Percentiles rank a stretch among this genome's conserved stretches.
These are phyloP conservation scores for Neoarius graeffei DNA, from an alignment of 2,113 vertebrate species.

Conservation along the genomic window DNA sequence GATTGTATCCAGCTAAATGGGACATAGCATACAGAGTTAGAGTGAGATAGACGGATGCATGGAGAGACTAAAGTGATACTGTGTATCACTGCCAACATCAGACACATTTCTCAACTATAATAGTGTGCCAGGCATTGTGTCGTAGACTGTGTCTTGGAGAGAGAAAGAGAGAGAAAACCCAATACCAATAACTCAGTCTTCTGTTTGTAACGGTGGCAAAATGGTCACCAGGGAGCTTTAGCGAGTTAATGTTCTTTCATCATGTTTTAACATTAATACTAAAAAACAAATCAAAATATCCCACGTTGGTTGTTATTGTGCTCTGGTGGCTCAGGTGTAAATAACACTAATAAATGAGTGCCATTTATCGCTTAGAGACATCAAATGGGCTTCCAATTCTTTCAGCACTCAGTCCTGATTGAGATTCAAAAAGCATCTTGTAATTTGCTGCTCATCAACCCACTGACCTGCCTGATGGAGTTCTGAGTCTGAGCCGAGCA, in stretches of 20 bases:
- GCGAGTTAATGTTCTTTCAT: too few relatives aligned
- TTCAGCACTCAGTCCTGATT: background rate
- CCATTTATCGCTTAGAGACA: too few relatives aligned
- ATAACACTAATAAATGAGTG: background rate
- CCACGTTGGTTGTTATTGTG: background rate
- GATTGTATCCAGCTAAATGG: background rate
- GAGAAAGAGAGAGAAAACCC: background rate
- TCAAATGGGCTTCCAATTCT: background rate
- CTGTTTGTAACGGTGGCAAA: background rate
- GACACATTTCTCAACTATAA: constrained; percentile 6
- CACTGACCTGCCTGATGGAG: background rate
- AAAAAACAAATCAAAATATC: background rate
- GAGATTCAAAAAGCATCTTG: constrained; percentile 5
- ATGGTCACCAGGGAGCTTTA: background rate
- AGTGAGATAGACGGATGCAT: background rate
- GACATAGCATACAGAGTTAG: background rate
- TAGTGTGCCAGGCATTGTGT: constrained; percentile 3
- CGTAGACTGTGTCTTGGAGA: background rate
- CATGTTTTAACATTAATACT: background rate
- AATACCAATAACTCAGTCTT: background rate
- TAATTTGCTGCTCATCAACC: constrained; percentile 25
- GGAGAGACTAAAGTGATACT: background rate
- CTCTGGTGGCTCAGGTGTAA: background rate
- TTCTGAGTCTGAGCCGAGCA: background rate
- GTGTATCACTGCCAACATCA: background rate